A percentile compares a stretch with the other conserved stretches of the same genome.
Evolutionary conservation across 2,797 vertebrate species (phyloP).

Genomic region (Sebastes baramenuke): DNA sequence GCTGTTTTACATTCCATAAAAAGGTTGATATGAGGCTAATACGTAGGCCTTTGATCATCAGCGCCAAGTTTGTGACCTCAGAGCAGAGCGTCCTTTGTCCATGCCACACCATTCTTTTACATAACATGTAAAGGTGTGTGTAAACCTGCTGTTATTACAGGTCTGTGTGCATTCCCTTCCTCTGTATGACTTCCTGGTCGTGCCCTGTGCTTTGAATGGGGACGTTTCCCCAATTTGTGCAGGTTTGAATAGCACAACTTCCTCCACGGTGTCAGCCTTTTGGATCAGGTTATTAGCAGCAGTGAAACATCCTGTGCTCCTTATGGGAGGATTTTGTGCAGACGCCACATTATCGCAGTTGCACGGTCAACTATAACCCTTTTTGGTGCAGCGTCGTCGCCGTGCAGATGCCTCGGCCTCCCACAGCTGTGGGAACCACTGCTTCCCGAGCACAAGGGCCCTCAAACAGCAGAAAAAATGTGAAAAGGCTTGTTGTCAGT

Average conservation of each 20-base stretch:
- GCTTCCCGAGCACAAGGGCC: conserved; percentile 56
- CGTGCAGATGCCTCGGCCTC: conserved; percentile 16
- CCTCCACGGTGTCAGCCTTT: conserved; percentile 23
- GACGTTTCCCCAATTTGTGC: conserved; percentile 45
- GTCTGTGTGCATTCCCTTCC: conserved; percentile 31
- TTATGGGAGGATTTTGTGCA: conserved; percentile 24
- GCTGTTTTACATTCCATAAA: background rate
- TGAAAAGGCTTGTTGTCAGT: conserved; percentile 76
- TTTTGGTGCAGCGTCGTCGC: background rate
- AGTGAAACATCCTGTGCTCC: conserved; percentile 19
- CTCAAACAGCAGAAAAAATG: conserved; percentile 61
- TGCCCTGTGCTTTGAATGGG: conserved; percentile 40
- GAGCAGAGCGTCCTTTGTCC: conserved; percentile 25
- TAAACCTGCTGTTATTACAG: conserved; percentile 35
- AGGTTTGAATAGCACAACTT: conserved; percentile 58
- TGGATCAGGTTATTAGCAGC: conserved; percentile 1
- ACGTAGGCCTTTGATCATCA: conserved; percentile 9
- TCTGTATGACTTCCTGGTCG: conserved; percentile 52
- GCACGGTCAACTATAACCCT: conserved; percentile 19
- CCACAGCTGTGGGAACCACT: conserved; percentile 77
- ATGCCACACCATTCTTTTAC: conserved; percentile 41
- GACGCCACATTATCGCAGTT: conserved; percentile 21
- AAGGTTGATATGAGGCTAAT: background rate
- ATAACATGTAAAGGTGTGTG: conserved; percentile 59
- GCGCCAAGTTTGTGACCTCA: background rate